phyloP scores from a whole-genome alignment of 2,113 vertebrate genomes.

The Oxyruncus cristatus region DNA sequence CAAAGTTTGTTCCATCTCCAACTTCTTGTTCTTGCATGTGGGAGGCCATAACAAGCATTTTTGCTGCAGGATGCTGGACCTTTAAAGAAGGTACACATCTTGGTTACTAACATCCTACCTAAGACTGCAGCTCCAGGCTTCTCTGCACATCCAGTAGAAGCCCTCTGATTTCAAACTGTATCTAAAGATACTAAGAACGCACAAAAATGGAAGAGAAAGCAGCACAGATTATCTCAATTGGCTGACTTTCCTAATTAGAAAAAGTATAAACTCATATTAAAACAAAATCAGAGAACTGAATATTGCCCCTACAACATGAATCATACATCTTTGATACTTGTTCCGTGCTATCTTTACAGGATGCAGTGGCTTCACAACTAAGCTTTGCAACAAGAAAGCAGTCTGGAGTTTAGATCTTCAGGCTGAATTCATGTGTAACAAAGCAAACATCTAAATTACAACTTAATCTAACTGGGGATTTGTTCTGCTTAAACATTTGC shows the following conservation, averaged over 20 bases:
- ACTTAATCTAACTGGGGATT: background rate
- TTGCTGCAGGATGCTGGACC: conserved; percentile 98
- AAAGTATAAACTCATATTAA: background rate
- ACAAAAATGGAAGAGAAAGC: background rate
- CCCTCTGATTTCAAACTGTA: background rate
- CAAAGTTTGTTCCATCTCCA: conserved; percentile 98
- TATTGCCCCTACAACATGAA: background rate
- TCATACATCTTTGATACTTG: background rate
- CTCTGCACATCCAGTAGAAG: background rate
- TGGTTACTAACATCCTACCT: background rate
- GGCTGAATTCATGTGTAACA: background rate
- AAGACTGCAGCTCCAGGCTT: background rate
- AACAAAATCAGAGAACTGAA: background rate
- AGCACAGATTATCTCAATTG: background rate
- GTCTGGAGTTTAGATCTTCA: background rate
- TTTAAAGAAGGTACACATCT: conserved; percentile 36
- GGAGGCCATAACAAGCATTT: conserved; percentile 98
- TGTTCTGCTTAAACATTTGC: background rate
- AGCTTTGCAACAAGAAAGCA: background rate
- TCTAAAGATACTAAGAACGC: background rate
- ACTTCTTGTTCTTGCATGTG: conserved; percentile 99
- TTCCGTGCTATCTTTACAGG: background rate
- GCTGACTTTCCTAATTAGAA: background rate
- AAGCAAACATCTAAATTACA: background rate
- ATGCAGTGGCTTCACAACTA: background rate